Evolutionary conservation across 2,888 invertebrate species (phyloP).

Genomic region (Pterostichus madidus): DNA sequence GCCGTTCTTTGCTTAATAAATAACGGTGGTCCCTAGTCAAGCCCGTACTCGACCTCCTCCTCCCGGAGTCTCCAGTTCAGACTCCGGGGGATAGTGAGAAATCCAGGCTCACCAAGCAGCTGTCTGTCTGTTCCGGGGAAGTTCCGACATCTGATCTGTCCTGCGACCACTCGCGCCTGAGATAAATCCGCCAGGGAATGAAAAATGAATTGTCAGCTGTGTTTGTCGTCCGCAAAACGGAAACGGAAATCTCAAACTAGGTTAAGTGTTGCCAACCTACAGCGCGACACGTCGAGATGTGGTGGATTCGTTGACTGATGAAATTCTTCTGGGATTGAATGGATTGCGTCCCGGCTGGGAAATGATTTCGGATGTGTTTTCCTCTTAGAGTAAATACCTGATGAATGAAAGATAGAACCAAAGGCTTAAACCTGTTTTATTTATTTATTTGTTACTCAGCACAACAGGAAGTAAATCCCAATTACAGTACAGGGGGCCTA

Average conservation of each 20-base stretch:
- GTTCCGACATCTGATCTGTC: slow-evolving; percentile 60
- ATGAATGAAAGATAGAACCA: background rate
- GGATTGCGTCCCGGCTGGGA: background rate
- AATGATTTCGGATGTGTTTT: slow-evolving; percentile 8
- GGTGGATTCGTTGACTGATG: slow-evolving; percentile 39
- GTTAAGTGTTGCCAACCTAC: slow-evolving; percentile 59
- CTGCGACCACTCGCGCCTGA: slow-evolving; percentile 10
- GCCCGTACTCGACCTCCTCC: background rate
- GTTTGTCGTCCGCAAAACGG: slow-evolving; percentile 54
- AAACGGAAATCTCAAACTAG: slow-evolving; percentile 63
- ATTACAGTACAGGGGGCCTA: too few species aligned
- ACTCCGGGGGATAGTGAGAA: slow-evolving; percentile 59
- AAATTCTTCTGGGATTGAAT: slow-evolving; percentile 24
- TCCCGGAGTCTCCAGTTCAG: slow-evolving; percentile 22
- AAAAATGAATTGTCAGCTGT: slow-evolving; percentile 66
- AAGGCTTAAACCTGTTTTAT: too few species aligned
- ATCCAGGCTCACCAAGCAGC: slow-evolving; percentile 58
- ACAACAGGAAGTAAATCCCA: too few species aligned
- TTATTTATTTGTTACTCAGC: too few species aligned
- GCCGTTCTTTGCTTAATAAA: slow-evolving; percentile 30
- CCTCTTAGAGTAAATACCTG: slow-evolving; percentile 4
- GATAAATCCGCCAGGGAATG: slow-evolving; percentile 62
- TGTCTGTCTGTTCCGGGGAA: slow-evolving; percentile 55
- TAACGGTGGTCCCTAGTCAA: background rate
- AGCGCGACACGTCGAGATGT: background rate